A percentile compares a stretch with the other conserved stretches of the same genome.
phyloP scores from a whole-genome alignment of 2,888 invertebrate species.

The Germaria angustata region DNA sequence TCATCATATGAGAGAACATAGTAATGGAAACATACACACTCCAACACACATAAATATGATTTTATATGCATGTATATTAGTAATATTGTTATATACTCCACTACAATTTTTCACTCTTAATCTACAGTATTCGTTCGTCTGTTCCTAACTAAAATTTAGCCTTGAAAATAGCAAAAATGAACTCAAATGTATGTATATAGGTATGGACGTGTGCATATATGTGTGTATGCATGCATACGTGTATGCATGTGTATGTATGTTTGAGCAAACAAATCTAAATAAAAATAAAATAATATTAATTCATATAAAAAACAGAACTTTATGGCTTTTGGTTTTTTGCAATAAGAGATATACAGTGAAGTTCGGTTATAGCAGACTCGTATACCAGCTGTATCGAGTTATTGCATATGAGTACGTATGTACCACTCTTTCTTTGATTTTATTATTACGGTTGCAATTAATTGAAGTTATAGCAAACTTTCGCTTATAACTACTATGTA shows the following conservation, averaged over 20 bases:
- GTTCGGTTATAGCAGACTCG: too few species aligned
- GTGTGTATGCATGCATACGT: too few species aligned
- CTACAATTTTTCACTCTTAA: conserved; percentile 41
- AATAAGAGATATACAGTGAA: conserved; percentile 5
- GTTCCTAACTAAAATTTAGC: conserved; percentile 72
- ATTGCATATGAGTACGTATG: too few species aligned
- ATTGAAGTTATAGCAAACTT: too few species aligned
- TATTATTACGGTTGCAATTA: too few species aligned
- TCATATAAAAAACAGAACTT: conserved; percentile 65
- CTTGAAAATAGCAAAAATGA: conserved; percentile 76
- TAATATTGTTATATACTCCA: conserved; percentile 27
- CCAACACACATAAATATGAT: not conserved
- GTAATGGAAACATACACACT: not conserved
- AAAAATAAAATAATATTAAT: conserved; percentile 45
- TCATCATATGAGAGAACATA: conserved; percentile 27
- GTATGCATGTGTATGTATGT: not conserved
- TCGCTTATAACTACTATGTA: too few species aligned
- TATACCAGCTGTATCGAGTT: too few species aligned
- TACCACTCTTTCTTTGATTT: too few species aligned
- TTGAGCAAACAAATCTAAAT: conserved; percentile 71
- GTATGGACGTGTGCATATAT: too few species aligned
- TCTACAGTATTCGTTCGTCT: not conserved
- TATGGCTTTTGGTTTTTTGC: conserved; percentile 25
- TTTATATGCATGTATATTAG: not conserved
- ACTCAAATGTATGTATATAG: conserved; percentile 42